Percentiles rank a stretch among this genome's conserved stretches.
Conservation (phyloP, 2,888 invertebrate genomes). For the Dimorphilus gyrociliatus region DNA sequence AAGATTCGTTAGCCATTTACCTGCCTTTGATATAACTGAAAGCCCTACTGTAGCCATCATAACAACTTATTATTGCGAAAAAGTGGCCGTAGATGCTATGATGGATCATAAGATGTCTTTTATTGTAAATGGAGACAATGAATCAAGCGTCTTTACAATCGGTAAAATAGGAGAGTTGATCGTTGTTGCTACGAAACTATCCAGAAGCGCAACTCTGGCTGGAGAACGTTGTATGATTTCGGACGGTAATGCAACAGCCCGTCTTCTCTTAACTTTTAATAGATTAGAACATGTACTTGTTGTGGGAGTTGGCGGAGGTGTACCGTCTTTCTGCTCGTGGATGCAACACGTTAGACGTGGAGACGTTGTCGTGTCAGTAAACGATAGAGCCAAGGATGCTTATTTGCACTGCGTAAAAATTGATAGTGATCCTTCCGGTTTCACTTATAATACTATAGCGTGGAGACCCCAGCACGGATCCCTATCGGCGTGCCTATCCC, state of each 20-base stretch:
- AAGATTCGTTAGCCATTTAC: slow-evolving; percentile 77
- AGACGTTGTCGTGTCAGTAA: slow-evolving; percentile 31
- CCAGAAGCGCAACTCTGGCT: slow-evolving; percentile 30
- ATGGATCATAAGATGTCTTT: slow-evolving; percentile 91
- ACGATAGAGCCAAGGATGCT: slow-evolving; percentile 36
- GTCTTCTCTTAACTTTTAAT: slow-evolving; percentile 60
- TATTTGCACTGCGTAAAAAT: slow-evolving; percentile 62
- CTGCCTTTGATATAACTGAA: slow-evolving; percentile 65
- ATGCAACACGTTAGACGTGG: slow-evolving; percentile 72
- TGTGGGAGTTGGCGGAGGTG: slow-evolving; percentile 89
- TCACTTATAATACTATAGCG: slow-evolving; percentile 17
- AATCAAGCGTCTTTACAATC: slow-evolving; percentile 91
- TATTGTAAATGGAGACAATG: slow-evolving; percentile 47
- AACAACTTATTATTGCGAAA: slow-evolving; percentile 90
- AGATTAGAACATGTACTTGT: slow-evolving; percentile 79
- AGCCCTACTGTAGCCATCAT: slow-evolving; percentile 96
- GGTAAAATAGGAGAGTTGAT: slow-evolving; percentile 88
- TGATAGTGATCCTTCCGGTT: slow-evolving; percentile 11
- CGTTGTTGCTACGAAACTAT: slow-evolving; percentile 89
- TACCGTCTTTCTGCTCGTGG: slow-evolving; percentile 89
- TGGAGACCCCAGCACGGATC: slow-evolving; percentile 54
- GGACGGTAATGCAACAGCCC: slow-evolving; percentile 3
- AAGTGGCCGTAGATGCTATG: slow-evolving; percentile 92
- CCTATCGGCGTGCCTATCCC: slow-evolving; percentile 54
- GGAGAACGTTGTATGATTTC: neutral